Base-by-base conservation (phyloP, 2,888 invertebrate species). In the Dicyrtoma fusca region DNA sequence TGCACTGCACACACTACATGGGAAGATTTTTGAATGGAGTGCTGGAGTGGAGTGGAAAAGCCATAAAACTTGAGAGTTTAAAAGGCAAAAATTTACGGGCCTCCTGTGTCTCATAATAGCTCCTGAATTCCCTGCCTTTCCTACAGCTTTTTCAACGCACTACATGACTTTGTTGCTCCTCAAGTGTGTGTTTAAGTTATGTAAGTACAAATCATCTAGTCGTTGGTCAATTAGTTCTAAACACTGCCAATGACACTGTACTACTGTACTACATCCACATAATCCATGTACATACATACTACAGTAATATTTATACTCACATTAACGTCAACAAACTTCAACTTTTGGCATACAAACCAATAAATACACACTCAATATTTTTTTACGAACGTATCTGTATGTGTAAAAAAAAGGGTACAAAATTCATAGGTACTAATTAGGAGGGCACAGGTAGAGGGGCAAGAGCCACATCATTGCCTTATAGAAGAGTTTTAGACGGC, bases 41-140 rank as follows among this genome's bases (percentile, higher is more conserved):
- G 59, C n/a, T n/a, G 26, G 26, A 61, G 23, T 25, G 21, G 64
- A 62, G 62, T 21, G 64, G 19, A 71, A 71, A 71, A 74, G 74
- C 62, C 70, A 71, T 71, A 71, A 74, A 73, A 73, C 49, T 73
- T 49, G 69, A 64, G 61, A 66, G 72, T 62, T 76, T 76, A 61
- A 76, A 76, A 75, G 77, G 73, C 74, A 72, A 71, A 76, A 75
- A 77, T 77, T 77, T 77, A 77, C 77, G 77, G 72, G 72, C 74
- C 72, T 75, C 77, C 71, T 71, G 69, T 53, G 69, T 68, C 77
- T 77, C 74, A 59, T 77, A 74, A 74, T 71, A 63, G 71, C 70
- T 51, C 25, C 70, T 68, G 21, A 61, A 45, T n/a, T 59, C 2
- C 25, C 25, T 59, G 14, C 14, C 10, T 61, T 14, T 26, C 2